Evolutionary conservation across 2,113 vertebrate genomes (phyloP), one percentile per base, ranked within the genome.

Genomic region (Catharus bicknelli): DNA sequence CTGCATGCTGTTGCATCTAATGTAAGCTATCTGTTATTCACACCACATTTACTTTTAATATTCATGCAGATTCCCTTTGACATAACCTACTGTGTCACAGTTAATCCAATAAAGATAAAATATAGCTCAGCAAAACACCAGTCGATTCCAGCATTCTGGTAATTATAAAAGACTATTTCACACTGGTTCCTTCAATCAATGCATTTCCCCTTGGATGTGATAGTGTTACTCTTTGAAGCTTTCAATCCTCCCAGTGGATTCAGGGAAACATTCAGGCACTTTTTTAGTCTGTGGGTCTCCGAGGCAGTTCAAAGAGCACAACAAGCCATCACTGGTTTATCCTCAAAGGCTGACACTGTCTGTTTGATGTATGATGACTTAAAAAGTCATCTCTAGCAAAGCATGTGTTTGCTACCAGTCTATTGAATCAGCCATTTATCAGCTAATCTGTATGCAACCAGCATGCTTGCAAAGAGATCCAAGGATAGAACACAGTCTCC

Each of bases 101-200:
- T 97, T 98, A 98, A 98, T 98, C 97, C 98, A 98, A 98, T 98
- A 98, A 98, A 98, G 97, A 97, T 98, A 98, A 98, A 98, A 98
- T 98, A 97, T 97, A 97, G 97, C 96, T 96, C 96, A 97, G 97
- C 96, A 98, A 98, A 98, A 98, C 94, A 98, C 96, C 88, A 97
- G 97, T 97, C 96, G 50, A 98, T 98, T 98, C 94, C 94, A 97
- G 96, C 97, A 98, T 98, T 97, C 96, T 97, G 94, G 96, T 98
- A 98, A 98, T 98, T 98, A 98, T 97, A 97, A 97, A 97, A 97
- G 96, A 97, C 97, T 97, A 95, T 97, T 98, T 98, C 98, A 98
- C 96, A 97, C 96, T 94, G 96, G 96, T 97, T 97, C 94, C 88
- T 97, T 98, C 97, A 97, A 97, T 97, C 97, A 97, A 91, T 97